phyloP scores from a whole-genome alignment of 2,113 vertebrate species.

The Cinclus mexicanus region DNA sequence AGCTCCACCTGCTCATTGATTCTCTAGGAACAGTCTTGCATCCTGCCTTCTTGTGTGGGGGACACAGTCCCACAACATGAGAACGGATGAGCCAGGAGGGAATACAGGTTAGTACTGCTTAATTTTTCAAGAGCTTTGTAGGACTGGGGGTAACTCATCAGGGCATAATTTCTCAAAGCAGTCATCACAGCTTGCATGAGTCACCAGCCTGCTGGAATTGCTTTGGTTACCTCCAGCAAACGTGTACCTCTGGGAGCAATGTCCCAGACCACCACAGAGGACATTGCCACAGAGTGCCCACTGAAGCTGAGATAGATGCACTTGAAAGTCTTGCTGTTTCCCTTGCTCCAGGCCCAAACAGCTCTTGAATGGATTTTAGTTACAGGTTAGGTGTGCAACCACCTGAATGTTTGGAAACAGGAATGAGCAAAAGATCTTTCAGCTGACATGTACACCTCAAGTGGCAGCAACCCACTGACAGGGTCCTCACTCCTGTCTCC shows the following conservation, averaged over 20 bases:
- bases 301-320: not conserved
- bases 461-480: not conserved
- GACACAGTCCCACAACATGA: not conserved
- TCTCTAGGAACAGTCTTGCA: not conserved
- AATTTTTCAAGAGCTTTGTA: not conserved
- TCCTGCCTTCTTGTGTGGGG: not conserved
- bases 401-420: not conserved
- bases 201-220: not conserved
- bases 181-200: not conserved
- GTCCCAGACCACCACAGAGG: rapidly evolving
- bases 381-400: not conserved
- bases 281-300: not conserved
- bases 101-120: not conserved
- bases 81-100: not conserved
- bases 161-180: not conserved
- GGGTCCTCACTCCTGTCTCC: not conserved
- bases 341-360: not conserved
- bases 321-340: not conserved
- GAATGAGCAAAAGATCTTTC: not conserved
- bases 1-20: not conserved
- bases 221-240: not conserved
- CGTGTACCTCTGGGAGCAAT: rapidly evolving
- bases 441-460: not conserved
- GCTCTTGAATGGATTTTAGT: not conserved
- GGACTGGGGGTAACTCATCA: not conserved